phyloP scores from a whole-genome alignment of 1,140 invertebrate genomes.

The Diorhabda elongata region DNA sequence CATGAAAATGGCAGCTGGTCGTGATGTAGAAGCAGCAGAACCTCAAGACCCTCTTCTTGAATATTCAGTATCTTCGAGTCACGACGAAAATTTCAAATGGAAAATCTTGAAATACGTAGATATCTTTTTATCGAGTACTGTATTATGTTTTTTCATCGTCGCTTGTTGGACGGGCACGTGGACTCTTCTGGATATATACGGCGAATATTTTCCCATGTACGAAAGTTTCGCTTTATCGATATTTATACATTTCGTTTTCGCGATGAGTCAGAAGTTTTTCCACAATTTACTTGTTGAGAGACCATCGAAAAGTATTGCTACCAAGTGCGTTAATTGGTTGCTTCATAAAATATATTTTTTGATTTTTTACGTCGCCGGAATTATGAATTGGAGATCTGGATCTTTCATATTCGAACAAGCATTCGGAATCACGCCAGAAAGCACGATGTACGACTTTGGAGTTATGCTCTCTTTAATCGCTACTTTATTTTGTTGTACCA shows the following conservation, averaged over 20 bases:
- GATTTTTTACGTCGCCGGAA: slow-evolving; percentile 54
- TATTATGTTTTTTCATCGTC: slow-evolving; percentile 61
- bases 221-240: slow-evolving; percentile 50
- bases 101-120: slow-evolving; percentile 50
- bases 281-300: slow-evolving; percentile 39
- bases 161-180: slow-evolving; percentile 63
- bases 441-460: neutral
- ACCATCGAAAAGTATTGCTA: neutral
- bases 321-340: slow-evolving; percentile 6
- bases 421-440: too few species aligned
- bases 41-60: too few species aligned
- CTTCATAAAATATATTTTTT: slow-evolving; percentile 52
- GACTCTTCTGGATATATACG: slow-evolving; percentile 58
- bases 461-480: neutral
- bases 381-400: slow-evolving; percentile 61
- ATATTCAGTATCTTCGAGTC: too few species aligned
- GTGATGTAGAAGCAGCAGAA: too few species aligned
- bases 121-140: slow-evolving; percentile 56
- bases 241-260: slow-evolving; percentile 48
- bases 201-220: slow-evolving; percentile 49
- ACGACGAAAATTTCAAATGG: too few species aligned
- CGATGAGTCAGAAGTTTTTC: slow-evolving; percentile 52
- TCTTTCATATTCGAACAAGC: slow-evolving; percentile 59
- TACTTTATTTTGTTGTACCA: neutral
- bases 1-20: too few species aligned